Evolutionary conservation across 2,888 invertebrate species (phyloP), one percentile per base, ranked within the genome.

Genomic region (Hybos culiciformis): DNA sequence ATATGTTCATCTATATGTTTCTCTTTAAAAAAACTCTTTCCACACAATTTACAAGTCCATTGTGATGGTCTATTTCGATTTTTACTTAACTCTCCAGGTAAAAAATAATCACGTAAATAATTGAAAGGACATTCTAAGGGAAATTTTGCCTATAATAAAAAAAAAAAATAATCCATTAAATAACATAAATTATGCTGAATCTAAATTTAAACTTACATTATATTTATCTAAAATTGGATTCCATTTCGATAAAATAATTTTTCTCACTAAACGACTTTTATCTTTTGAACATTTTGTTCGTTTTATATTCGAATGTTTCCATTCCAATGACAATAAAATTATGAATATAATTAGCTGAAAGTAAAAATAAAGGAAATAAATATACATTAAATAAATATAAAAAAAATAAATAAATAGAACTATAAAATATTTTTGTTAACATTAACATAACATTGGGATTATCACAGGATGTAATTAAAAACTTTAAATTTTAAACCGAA

Each of bases 91-190:
- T 88, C 85, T 62, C 88, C 85, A 17, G 86, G 86, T 51, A 83
- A 81, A 66, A 87, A 87, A 51, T 90, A 82, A 65, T 91, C 91
- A 54, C 90, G 75, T 53, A 78, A 74, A 31, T 85, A 84, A 70
- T 91, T 88, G 63, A 91, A 82, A 36, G 91, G 91, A 62, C 91
- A 91, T 67, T 90, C 88, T 56, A 88, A 63, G 14, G 90, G 90
- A 53, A 91, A 68, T 59, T 79, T 80, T 46, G 87, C 84, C 75
- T 75, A 41, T 39, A 41, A 31, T 21, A 12, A 42, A 36, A 23
- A 18, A 31, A 36, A 31, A n/a, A 21, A 9, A 21, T 8, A 32
- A 33, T 8, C 6, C 23, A 11, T 20, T 7, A 9, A 21, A 33
- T 19, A 37, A n/a, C 11, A 19, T 23, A 3, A 31, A 31, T 4